phyloP scores from a whole-genome alignment of 2,888 invertebrate genomes.

The Orthosia cruda region DNA sequence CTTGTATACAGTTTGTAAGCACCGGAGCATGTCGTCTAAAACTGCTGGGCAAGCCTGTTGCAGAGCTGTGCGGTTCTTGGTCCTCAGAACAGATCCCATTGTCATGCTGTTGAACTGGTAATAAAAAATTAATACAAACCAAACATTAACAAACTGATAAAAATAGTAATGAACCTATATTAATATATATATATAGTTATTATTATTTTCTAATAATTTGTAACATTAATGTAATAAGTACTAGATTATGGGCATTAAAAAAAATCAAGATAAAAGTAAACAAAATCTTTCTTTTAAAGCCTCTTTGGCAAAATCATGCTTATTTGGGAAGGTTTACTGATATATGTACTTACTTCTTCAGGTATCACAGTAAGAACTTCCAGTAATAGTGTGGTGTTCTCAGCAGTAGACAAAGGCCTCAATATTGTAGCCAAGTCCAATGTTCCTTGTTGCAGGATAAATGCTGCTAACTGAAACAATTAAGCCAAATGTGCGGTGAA shows the following conservation, averaged over 20 bases:
- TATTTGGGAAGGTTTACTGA: neutral
- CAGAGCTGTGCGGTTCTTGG: conserved; percentile 82
- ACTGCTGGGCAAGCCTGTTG: conserved; percentile 87
- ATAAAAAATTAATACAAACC: neutral
- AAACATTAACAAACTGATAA: neutral
- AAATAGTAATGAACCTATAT: too few relatives aligned
- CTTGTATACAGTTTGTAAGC: conserved; percentile 85
- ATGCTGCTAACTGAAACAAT: conserved; percentile 95
- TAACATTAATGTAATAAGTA: too few relatives aligned
- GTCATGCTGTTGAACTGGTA: conserved; percentile 89
- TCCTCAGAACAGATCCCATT: conserved; percentile 85
- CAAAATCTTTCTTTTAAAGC: neutral
- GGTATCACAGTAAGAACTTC: conserved; percentile 97
- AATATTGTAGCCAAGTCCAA: conserved; percentile 95
- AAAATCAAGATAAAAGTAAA: neutral
- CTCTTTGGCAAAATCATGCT: neutral
- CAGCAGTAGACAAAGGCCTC: conserved; percentile 91
- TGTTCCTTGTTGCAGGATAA: conserved; percentile 94
- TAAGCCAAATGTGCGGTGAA: too few relatives aligned
- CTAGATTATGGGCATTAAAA: too few relatives aligned
- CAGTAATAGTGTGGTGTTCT: conserved; percentile 91
- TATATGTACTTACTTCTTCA: conserved; percentile 94
- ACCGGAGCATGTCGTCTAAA: conserved; percentile 86
- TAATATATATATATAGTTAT: too few relatives aligned
- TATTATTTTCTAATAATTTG: too few relatives aligned